Base-by-base conservation (phyloP, 2,113 vertebrate species). In the Chaetodon auriga region DNA sequence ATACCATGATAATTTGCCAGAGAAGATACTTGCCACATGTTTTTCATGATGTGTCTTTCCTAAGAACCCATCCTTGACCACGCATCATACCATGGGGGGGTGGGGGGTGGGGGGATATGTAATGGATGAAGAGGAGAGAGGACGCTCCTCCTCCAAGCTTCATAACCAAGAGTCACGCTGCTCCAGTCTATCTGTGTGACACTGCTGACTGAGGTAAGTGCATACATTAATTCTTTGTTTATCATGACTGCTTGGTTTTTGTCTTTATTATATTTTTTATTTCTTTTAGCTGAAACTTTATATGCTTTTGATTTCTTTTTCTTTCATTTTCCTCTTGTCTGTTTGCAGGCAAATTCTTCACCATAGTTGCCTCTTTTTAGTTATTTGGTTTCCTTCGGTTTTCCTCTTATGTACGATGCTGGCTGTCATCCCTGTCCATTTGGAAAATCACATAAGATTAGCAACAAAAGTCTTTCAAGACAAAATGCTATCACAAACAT, bases 131-230 rank as follows among this genome's bases (percentile, higher is more conserved):
- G 60, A 62, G 51, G 53, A 13, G 68, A 25, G 48, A 41, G 18
- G 46, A 76, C 45, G 87, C 89, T 83, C 94, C 92, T 86, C 93
- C 90, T 79, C 82, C 57, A 0, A 9, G 66, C 73, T 92, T 91
- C 86, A 93, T 91, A 93, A 91, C 51, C 80, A 53, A 8, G 38
- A 58, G 54, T 14, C 46, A 7, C 65, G 9, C 81, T 7, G 30
- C 70, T 61, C 38, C 25, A 14, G 21, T 58, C 74, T 49, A 64
- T 65, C 68, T 51, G n/a, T 73, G 58, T 46, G 57, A 46, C 66
- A 69, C 77, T 57, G 62, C 85, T 41, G 45, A 62, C 68, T 46
- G 66, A 89, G 89, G 89, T 91, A 91, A 83, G 84, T 58, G 14
- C 53, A 53, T 19, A 6, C 41, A 51, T 7, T 66, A 23, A 23